Evolutionary conservation across 2,888 invertebrate genomes (phyloP).

Genomic region (Drepanosiphum platanoidis): DNA sequence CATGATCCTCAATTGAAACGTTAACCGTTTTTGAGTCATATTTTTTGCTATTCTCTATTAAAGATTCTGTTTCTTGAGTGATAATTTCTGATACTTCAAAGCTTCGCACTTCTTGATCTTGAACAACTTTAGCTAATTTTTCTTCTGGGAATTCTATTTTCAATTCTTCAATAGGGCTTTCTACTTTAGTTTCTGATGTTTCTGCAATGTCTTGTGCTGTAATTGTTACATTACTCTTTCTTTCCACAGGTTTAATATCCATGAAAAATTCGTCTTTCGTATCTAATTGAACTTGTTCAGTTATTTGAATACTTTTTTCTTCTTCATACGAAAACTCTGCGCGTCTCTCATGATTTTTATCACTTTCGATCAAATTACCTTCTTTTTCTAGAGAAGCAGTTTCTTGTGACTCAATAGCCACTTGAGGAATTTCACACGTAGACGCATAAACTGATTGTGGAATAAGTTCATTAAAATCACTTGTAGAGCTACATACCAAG

Average conservation of each 20-base stretch:
- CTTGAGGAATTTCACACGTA: conserved; percentile 19
- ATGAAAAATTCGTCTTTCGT: conserved; percentile 55
- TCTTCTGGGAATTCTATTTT: conserved; percentile 38
- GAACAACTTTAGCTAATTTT: conserved; percentile 9
- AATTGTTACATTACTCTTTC: conserved; percentile 63
- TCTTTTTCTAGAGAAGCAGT: conserved; percentile 66
- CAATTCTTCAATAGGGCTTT: conserved; percentile 64
- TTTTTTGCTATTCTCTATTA: conserved; percentile 62
- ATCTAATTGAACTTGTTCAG: conserved; percentile 64
- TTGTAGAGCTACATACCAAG: conserved; percentile 30
- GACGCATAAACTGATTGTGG: conserved; percentile 38
- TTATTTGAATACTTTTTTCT: conserved; percentile 66
- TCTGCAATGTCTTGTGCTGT: conserved; percentile 63
- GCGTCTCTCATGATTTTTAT: conserved; percentile 65
- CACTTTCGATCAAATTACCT: conserved; percentile 66
- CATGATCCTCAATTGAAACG: conserved; percentile 17
- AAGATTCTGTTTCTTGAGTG: conserved; percentile 66
- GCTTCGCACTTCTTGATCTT: conserved; percentile 66
- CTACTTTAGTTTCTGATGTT: conserved; percentile 64
- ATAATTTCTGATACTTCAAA: conserved; percentile 68
- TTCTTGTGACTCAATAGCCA: conserved; percentile 49
- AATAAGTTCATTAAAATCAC: conserved; percentile 25
- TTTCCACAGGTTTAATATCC: conserved; percentile 60
- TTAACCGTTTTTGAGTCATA: not conserved
- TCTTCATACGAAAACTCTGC: conserved; percentile 67